Evolutionary conservation across 2,797 vertebrate species (phyloP), one percentile per base, ranked within the genome.

Genomic region (Crocidura indochinensis): DNA sequence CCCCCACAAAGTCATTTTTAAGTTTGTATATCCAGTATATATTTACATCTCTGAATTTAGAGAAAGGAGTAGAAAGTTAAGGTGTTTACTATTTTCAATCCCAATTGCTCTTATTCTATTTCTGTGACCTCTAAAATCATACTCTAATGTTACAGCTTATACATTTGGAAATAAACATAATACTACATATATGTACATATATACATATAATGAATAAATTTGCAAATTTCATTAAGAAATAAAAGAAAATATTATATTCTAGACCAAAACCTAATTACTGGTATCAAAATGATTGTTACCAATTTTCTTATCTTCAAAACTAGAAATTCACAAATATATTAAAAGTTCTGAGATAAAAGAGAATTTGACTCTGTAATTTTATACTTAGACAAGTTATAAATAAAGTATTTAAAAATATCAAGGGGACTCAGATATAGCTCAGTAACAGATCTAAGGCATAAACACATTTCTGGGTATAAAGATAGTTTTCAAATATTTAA

Each of bases 1-100:
- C 38, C 38, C 75, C 53, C 31, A 77, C 19, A 10, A 6, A 4
- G 46, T 6, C 67, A 80, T 47, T 93, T 44, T 64, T 7, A 80
- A 91, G 56, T 60, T 68, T 86, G 15, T 71, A 69, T 75, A 84
- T 38, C 64, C 87, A 90, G 38, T 26, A 84, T 3, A 29, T 38
- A 78, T 53, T 91, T 85, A 64, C n/a, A 62, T 67, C 60, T 78
- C 62, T 75, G 46, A 71, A 26, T 69, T 64, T 31, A 85, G 11
- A 93, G 17, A 53, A 64, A 64, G 31, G 91, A 88, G 46, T 74
- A 89, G 62, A 74, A 5, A 91, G 87, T 64, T 74, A 89, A 78
- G 20, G 81, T 3, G n/a, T 72, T 10, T 15, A 60, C 20, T 67
- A 80, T 31, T 71, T 80, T 51, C n/a, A 31, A 56, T 69, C 15